Evolutionary conservation across 2,113 vertebrate species (phyloP).

Genomic region (Chelonoidis abingdonii): DNA sequence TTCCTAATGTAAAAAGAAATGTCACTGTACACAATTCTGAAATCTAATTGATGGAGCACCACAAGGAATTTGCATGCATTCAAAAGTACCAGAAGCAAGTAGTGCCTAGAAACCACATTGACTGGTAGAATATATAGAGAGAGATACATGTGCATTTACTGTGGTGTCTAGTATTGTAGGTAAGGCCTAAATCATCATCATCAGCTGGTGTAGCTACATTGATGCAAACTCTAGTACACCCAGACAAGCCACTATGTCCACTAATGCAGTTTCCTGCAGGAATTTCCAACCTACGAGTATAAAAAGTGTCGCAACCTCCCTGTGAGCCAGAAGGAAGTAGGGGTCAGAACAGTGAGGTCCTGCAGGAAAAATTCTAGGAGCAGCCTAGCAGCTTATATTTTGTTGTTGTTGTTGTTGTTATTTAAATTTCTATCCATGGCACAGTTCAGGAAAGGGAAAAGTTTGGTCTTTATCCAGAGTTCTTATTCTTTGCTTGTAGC

Average conservation of each 20-base stretch:
- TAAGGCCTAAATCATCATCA: background rate
- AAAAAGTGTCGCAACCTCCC: background rate
- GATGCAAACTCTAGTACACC: background rate
- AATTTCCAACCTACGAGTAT: background rate
- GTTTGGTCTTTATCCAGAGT: background rate
- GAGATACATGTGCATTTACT: background rate
- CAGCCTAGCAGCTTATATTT: background rate
- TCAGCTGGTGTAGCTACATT: background rate
- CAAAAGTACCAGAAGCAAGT: background rate
- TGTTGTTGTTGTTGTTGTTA: background rate
- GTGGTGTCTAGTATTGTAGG: background rate
- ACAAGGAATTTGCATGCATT: background rate
- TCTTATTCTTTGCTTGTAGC: background rate
- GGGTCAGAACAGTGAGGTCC: background rate
- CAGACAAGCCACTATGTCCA: background rate
- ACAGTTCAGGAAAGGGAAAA: slow-evolving; percentile 19
- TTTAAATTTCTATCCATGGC: background rate
- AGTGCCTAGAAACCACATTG: background rate
- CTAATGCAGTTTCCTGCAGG: background rate
- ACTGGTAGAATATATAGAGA: background rate
- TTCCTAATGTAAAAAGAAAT: slow-evolving; percentile 15
- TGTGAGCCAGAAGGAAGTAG: background rate
- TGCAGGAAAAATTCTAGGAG: background rate
- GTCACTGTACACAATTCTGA: slow-evolving; percentile 23
- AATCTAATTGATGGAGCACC: background rate